Evolutionary conservation across 1,140 invertebrate genomes (phyloP).

Genomic region (Macrobrachium nipponense): DNA sequence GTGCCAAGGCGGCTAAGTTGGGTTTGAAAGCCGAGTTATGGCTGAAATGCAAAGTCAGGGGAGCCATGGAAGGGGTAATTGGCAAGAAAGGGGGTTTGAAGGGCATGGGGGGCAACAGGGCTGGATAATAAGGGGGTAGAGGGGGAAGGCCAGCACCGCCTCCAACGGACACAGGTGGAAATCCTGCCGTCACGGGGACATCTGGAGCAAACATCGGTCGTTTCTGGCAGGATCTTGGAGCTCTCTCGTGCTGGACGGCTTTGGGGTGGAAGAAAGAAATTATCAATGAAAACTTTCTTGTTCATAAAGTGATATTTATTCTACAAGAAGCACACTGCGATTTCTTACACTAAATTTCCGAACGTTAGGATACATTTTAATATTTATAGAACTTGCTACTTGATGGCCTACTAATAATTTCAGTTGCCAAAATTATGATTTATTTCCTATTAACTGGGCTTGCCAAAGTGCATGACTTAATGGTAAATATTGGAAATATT

Average conservation of each 20-base stretch:
- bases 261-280: slow-evolving; percentile 53
- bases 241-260: slow-evolving; percentile 92
- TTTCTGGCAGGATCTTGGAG: slow-evolving; percentile 75
- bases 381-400: too few species aligned
- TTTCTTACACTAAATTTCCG: too few species aligned
- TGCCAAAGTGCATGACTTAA: too few species aligned
- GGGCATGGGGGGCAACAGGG: slow-evolving; percentile 65
- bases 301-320: too few species aligned
- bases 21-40: slow-evolving; percentile 65
- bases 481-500: too few species aligned
- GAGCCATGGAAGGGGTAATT: slow-evolving; percentile 64
- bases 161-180: slow-evolving; percentile 57
- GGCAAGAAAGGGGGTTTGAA: slow-evolving; percentile 63
- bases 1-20: slow-evolving; percentile 61
- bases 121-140: slow-evolving; percentile 64
- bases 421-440: too few species aligned
- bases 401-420: too few species aligned
- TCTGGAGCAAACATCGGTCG: slow-evolving; percentile 65
- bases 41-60: slow-evolving; percentile 58
- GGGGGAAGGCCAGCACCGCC: slow-evolving; percentile 63
- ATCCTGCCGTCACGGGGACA: slow-evolving; percentile 53
- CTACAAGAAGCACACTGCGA: too few species aligned
- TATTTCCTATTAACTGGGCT: too few species aligned
- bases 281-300: neutral
- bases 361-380: too few species aligned